Base-by-base conservation (phyloP, 1,140 invertebrate genomes). In the Macrocentrus cingulum region DNA sequence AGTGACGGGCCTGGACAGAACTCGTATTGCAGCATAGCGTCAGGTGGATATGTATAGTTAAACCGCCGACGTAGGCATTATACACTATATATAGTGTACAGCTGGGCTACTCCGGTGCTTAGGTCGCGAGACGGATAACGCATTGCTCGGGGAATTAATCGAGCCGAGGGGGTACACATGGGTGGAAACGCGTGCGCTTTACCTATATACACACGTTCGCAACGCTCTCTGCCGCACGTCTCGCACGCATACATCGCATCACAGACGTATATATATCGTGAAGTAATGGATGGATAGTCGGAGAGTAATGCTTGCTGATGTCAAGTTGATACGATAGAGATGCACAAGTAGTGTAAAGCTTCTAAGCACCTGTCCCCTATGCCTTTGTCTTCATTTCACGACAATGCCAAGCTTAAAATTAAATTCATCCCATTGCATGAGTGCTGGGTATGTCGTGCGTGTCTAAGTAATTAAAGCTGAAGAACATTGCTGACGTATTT, bases 101-200 rank as follows among this genome's bases (percentile, higher is more conserved):
- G 25, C 13, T 39, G 29, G 29, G 29, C 16, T 18, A 5, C 32
- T 11, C 8, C 29, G 29, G n/a, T n/a, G n/a, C n/a, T 16, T 51
- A 11, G 32, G 36, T 16, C 49, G 50, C 48, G 50, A 22, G 16
- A 41, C 50, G 36, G 50, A 53, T 41, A 53, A 39, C 62, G 44
- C 60, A 66, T 66, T 61, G 61, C 63, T 59, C 51, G 63, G 60
- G 64, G 66, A 73, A 71, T 73, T 75, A 75, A 73, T 73, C 69
- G 68, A 39, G 36, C 13, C 36, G 11, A 15, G 36, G 69, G 22
- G 25, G 32, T 34, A 32, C 18, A 50, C 32, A 50, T 29, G 25
- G 29, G 23, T 34, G 37, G 22, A 8, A 34, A 39, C 13, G 34
- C 16, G 8, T 36, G 29, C 2, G 29, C 22, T 19, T 9, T 20